These are phyloP conservation scores for Drosophila rufa DNA, from an alignment of 1,140 invertebrate genomes.

Conservation along the genomic window DNA sequence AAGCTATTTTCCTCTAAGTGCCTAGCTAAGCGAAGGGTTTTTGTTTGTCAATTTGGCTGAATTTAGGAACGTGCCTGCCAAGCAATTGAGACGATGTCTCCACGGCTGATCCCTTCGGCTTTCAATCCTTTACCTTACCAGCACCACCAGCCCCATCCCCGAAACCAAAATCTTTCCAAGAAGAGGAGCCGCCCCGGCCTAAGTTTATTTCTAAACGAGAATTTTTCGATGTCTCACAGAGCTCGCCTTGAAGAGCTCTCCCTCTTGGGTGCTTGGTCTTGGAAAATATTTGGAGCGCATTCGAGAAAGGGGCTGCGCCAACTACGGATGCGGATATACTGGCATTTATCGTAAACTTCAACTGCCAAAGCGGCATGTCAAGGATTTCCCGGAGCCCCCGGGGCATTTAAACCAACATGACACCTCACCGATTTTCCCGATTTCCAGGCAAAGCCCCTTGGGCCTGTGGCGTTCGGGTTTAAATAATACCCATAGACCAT, in stretches of 20 bases:
- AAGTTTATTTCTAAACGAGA: conserved; percentile 64
- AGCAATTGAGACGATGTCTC: conserved; percentile 41
- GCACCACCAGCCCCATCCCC: too few relatives aligned
- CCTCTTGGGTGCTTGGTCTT: conserved; percentile 29
- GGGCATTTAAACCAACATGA: conserved; percentile 75
- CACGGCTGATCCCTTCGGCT: conserved; percentile 62
- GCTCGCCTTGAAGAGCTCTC: conserved; percentile 5
- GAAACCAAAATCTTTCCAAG: neutral
- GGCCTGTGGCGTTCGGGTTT: conserved; percentile 2
- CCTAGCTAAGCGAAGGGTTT: conserved; percentile 16
- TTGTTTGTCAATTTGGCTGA: conserved; percentile 77
- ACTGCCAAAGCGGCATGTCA: conserved; percentile 71
- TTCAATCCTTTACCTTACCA: conserved; percentile 40
- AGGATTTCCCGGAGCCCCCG: conserved; percentile 67
- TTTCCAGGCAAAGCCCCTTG: neutral
- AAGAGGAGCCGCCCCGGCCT: conserved; percentile 21
- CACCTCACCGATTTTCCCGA: conserved; percentile 55
- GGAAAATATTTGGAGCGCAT: conserved; percentile 73
- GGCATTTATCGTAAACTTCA: conserved; percentile 83
- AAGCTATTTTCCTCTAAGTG: neutral
- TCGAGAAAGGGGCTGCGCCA: conserved; percentile 36
- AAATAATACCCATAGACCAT: conserved; percentile 53
- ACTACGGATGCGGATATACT: conserved; percentile 44
- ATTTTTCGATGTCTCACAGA: conserved; percentile 46
- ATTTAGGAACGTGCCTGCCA: conserved; percentile 58